phyloP scores from a whole-genome alignment of 2,888 invertebrate genomes.

The Clunio marinus region DNA sequence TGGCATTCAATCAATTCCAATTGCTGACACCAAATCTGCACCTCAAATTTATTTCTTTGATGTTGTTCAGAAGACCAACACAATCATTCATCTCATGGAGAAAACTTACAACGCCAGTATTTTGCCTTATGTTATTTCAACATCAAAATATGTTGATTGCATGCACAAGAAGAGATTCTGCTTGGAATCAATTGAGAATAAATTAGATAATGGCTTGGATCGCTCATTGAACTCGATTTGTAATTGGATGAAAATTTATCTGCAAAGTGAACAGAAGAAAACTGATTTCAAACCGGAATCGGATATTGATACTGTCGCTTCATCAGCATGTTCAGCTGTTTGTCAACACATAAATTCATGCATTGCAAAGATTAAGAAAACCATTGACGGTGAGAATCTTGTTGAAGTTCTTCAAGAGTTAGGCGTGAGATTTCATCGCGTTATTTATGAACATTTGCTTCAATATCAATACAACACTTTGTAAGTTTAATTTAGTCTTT shows the following conservation, averaged over 20 bases:
- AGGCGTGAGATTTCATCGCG: constrained; percentile 86
- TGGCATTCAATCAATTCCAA: constrained; percentile 82
- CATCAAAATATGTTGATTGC: constrained; percentile 84
- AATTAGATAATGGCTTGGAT: constrained; percentile 84
- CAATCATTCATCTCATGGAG: constrained; percentile 87
- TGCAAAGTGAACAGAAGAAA: constrained; percentile 92
- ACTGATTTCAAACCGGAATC: constrained; percentile 88
- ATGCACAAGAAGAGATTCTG: constrained; percentile 78
- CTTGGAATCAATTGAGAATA: constrained; percentile 83
- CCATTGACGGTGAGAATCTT: constrained; percentile 89
- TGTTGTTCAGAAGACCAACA: constrained; percentile 87
- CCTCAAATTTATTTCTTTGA: constrained; percentile 91
- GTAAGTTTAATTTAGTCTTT: constrained; percentile 6
- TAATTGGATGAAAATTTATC: constrained; percentile 84
- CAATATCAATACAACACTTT: constrained; percentile 93
- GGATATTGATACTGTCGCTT: constrained; percentile 79
- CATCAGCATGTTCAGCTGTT: constrained; percentile 77
- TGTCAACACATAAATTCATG: constrained; percentile 75
- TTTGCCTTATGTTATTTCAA: constrained; percentile 81
- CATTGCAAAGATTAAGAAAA: constrained; percentile 71
- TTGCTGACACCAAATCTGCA: constrained; percentile 79
- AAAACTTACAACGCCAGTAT: constrained; percentile 88
- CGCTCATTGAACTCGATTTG: constrained; percentile 81
- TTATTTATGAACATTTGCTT: constrained; percentile 90
- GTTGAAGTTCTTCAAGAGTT: constrained; percentile 81